A percentile compares a stretch with the other conserved stretches of the same genome.
Conservation (phyloP, 1,140 invertebrate genomes). For the Drosophila nasuta region DNA sequence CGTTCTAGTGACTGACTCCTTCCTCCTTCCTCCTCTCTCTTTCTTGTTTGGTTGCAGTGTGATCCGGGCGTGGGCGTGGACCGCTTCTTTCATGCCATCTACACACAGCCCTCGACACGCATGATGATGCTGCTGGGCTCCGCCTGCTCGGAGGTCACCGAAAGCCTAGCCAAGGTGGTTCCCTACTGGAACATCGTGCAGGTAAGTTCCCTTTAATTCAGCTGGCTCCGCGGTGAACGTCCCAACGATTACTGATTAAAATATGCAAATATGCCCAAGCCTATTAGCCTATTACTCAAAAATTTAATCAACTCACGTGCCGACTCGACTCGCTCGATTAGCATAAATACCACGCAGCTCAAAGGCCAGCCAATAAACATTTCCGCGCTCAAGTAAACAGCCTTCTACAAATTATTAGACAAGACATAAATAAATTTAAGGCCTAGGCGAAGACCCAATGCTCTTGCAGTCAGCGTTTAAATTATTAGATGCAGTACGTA, state of each 20-base stretch:
- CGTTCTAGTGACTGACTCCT: background rate
- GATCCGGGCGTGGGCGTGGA: conserved; percentile 95
- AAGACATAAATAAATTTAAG: background rate
- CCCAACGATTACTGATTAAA: conserved; percentile 41
- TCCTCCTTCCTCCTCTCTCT: background rate
- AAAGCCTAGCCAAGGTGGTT: conserved; percentile 94
- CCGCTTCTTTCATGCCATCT: conserved; percentile 95
- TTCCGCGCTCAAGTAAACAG: conserved; percentile 69
- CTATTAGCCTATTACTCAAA: conserved; percentile 68
- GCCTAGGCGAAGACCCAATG: background rate
- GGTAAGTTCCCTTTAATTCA: conserved; percentile 85
- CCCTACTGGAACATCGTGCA: conserved; percentile 96
- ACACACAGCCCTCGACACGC: conserved; percentile 89
- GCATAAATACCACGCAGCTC: conserved; percentile 64
- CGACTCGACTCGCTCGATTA: conserved; percentile 62
- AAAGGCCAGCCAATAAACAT: conserved; percentile 75
- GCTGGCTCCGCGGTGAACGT: too few relatives aligned
- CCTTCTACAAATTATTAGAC: conserved; percentile 61
- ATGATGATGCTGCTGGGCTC: conserved; percentile 93
- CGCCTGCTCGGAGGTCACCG: conserved; percentile 95
- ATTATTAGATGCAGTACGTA: background rate
- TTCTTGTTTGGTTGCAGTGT: conserved; percentile 87
- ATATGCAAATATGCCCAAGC: conserved; percentile 46
- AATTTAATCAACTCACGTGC: conserved; percentile 83
- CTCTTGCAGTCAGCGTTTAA: background rate